Evolutionary conservation across 2,888 invertebrate species (phyloP), one percentile per base, ranked within the genome.

Genomic region (Melanostoma mellinum): DNA sequence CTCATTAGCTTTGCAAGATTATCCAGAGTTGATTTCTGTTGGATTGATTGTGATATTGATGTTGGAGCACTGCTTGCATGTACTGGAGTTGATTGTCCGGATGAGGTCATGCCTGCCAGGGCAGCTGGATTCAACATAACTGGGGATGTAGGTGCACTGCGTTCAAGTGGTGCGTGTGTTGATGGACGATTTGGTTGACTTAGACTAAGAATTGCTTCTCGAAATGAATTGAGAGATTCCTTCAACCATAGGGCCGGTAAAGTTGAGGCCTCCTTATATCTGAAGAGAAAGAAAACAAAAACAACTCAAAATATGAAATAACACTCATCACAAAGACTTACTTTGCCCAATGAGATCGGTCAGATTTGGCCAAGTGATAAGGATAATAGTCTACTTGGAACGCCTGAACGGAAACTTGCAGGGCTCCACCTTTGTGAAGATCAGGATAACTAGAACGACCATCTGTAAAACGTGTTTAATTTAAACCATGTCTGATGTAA

Each of bases 311-410:
- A 65, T 36, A 6, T 53, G 4, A 32, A 30, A 56, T 3, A 67
- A 40, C 3, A 38, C 10, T 44, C 36, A 36, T 20, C 30, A 32
- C 53, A 9, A 20, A 1, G 30, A 33, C 71, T 78, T 94, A 94
- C 82, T 95, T 95, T 46, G 97, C 94, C 99, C 99, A 99, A 90
- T 97, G 96, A 86, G 95, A 94, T 76, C 98, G 93, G 90, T 97
- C 96, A 40, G 96, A 95, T 88, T 96, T 94, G 38, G 98, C 98
- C 88, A 97, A 93, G 92, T 99, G 98, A 92, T 98, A 99, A 0
- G 99, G 99, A 92, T 99, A 99, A 89, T 97, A 96, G 91, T 99
- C 99, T 1, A 98, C 93, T 92, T 96, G 96, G 92, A 96, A 95
- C 89, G 95, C 95, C 85, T 95, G 94, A 48, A 99, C 92, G 0